A percentile compares a stretch with the other conserved stretches of the same genome.
These are phyloP conservation scores for Frieseomelitta varia DNA, from an alignment of 1,140 invertebrate species.

Conservation along the genomic window DNA sequence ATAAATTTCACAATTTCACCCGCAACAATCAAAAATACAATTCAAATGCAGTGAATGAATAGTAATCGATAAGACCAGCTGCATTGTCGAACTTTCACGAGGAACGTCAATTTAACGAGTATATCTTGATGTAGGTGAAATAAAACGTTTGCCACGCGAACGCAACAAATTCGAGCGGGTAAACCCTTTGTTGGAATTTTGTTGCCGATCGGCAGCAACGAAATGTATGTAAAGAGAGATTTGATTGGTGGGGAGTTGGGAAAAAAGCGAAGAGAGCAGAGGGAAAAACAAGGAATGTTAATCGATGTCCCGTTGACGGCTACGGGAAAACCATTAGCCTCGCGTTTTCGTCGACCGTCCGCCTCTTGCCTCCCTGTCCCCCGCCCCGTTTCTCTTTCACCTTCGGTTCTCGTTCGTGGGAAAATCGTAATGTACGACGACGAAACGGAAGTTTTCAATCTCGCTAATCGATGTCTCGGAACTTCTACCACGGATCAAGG, in stretches of 20 bases:
- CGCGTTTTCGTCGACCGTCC: not conserved
- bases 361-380: not conserved
- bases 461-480: conserved; percentile 60
- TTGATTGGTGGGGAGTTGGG: too few relatives aligned
- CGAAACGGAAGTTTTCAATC: conserved; percentile 59
- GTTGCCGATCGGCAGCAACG: too few relatives aligned
- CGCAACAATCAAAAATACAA: too few relatives aligned
- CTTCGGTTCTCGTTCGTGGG: not conserved
- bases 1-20: too few relatives aligned
- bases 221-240: not conserved
- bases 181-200: too few relatives aligned
- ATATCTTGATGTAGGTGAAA: not conserved
- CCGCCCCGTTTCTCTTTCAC: not conserved
- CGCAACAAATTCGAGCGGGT: not conserved
- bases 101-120: conserved; percentile 1
- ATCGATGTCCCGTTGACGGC: conserved; percentile 43
- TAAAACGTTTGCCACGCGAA: not conserved
- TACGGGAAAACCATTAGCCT: conserved; percentile 39
- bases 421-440: conserved; percentile 39
- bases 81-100: not conserved
- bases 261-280: not conserved
- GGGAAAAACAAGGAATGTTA: conserved; percentile 21
- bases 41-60: too few relatives aligned
- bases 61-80: too few relatives aligned
- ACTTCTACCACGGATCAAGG: conserved; percentile 36